Percentiles rank a stretch among this genome's conserved stretches.
These are phyloP conservation scores for Anabacerthia variegaticeps DNA, from an alignment of 2,797 vertebrate species.

Conservation along the genomic window DNA sequence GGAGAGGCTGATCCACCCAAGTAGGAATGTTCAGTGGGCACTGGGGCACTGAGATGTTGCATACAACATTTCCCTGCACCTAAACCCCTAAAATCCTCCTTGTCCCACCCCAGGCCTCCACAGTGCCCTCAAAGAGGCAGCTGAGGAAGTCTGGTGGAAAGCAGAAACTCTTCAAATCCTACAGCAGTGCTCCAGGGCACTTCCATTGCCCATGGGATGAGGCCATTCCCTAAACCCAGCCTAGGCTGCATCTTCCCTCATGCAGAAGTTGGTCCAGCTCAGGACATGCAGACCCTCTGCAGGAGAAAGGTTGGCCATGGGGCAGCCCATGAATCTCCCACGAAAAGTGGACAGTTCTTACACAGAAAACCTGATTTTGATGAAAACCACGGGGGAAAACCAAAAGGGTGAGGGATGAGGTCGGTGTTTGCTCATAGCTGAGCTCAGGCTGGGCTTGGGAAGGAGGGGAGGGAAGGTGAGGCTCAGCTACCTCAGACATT, in stretches of 20 bases:
- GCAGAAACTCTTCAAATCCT: background rate
- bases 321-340: background rate
- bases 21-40: fast-evolving
- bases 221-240: background rate
- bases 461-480: background rate
- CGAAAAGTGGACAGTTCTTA: background rate
- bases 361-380: background rate
- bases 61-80: fast-evolving
- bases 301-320: background rate
- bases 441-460: background rate
- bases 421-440: background rate
- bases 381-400: fast-evolving
- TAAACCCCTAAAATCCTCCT: background rate
- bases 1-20: background rate
- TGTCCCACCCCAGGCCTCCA: background rate
- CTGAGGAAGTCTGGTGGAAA: background rate
- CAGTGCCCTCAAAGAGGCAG: background rate
- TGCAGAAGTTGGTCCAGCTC: background rate
- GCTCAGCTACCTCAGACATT: background rate
- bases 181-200: background rate
- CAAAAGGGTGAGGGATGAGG: background rate
- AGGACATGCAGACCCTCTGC: background rate
- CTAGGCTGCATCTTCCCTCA: background rate
- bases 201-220: background rate
- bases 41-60: background rate